Base-by-base conservation (phyloP, 1,140 invertebrate species). In the Apis laboriosa region DNA sequence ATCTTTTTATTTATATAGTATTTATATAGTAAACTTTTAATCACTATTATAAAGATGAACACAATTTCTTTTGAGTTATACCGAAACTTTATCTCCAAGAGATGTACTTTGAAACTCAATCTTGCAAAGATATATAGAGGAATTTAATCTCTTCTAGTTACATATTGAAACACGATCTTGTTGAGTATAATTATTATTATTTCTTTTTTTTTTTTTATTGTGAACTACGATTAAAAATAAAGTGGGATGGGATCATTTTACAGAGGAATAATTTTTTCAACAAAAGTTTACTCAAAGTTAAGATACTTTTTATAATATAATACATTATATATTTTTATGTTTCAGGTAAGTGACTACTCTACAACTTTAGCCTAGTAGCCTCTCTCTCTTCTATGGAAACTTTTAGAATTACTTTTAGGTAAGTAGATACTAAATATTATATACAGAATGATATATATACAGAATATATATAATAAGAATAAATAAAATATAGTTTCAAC, bases 61-160 rank as follows among this genome's bases (percentile, higher is more conserved):
- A 64, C 8, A 28, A 64, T 28, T 15, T 64, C 17, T 15, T 7
- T 17, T 28, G 24, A 64, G 8, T 64, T 60, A 11, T 49, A 24
- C 43, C 2, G 58, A 60, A 75, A 75, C 43, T 51, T 75, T 60
- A 53, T 17, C n/a, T 21, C 3, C 17, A 7, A 11, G 12, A 11
- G 19, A 34, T 66, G 24, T 28, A 55, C 75, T 77, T 77, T 71
- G 77, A 71, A 78, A 71, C n/a, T 60, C 43, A 70, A 71, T n/a
- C 49, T 78, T 60, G 51, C 9, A 21, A 61, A 51, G 2, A 71
- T 17, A 51, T 56, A 21, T 12, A 15, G 19, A 24, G 28, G 34
- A 70, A 78, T 19, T 28, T 71, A 78, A 70, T 70, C 43, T 60
- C 4, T 51, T 28, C 8, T 61, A 19, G 55, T 3, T 78, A 4